Conservation (phyloP, 2,888 invertebrate genomes). For the Marronus borbonicus region DNA sequence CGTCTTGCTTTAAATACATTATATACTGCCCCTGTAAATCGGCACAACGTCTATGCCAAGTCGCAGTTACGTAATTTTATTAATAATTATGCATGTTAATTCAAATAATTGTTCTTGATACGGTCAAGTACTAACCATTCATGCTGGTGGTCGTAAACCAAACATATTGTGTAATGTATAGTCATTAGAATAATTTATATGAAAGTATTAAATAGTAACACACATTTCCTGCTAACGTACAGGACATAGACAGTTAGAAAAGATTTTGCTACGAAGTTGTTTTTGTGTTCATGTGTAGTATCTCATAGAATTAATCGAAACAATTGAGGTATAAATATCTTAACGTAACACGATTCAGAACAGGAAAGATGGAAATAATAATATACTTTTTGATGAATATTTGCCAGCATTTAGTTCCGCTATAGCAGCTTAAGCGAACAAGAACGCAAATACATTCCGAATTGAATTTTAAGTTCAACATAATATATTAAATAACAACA, state of each 20-base stretch:
- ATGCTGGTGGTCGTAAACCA: constrained; percentile 25
- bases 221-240: constrained; percentile 40
- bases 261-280: constrained; percentile 19
- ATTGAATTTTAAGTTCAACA: no score
- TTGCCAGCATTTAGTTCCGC: not conserved
- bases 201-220: constrained; percentile 27
- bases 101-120: constrained; percentile 44
- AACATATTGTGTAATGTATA: constrained; percentile 34
- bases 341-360: not conserved
- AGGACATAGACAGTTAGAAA: constrained; percentile 41
- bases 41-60: constrained; percentile 4
- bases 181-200: constrained; percentile 39
- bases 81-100: constrained; percentile 44
- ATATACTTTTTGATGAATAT: not conserved
- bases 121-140: constrained; percentile 36
- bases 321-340: not conserved
- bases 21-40: constrained; percentile 13
- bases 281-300: no score
- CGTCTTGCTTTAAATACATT: constrained; percentile 34
- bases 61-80: constrained; percentile 37
- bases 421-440: not conserved
- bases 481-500: no score
- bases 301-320: no score
- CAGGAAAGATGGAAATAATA: not conserved
- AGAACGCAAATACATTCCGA: no score